phyloP scores from a whole-genome alignment of 2,113 vertebrate genomes.

The Sorex fumeus region DNA sequence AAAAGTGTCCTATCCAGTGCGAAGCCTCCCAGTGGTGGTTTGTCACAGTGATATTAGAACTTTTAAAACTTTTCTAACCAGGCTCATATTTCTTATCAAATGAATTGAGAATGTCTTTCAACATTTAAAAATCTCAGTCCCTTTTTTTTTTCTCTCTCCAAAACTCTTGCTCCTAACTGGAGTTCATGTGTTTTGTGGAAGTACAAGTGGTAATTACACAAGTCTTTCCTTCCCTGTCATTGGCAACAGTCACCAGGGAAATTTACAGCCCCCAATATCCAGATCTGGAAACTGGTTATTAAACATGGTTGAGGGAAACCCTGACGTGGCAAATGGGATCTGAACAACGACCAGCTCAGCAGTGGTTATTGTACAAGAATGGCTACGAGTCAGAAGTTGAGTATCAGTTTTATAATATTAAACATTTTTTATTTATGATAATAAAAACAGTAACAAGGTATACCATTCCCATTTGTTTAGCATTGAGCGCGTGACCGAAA shows the following conservation, averaged over 20 bases:
- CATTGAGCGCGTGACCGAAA: slow-evolving; percentile 8
- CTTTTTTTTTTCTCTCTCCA: slow-evolving; percentile 81
- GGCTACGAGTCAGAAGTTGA: slow-evolving; percentile 34
- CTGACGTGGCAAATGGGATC: slow-evolving; percentile 80
- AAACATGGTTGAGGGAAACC: slow-evolving; percentile 80
- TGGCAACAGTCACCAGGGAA: slow-evolving; percentile 86
- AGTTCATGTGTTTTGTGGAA: slow-evolving; percentile 87
- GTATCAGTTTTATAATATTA: neutral
- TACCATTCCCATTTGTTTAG: slow-evolving; percentile 39
- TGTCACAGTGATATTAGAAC: neutral
- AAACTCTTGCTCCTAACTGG: slow-evolving; percentile 83
- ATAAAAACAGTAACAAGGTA: neutral
- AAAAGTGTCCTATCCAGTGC: slow-evolving; percentile 48
- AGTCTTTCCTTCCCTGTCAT: slow-evolving; percentile 88
- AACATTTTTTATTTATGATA: slow-evolving; percentile 44
- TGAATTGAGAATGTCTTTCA: slow-evolving; percentile 74
- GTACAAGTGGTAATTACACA: slow-evolving; percentile 88
- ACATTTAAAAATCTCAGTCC: slow-evolving; percentile 79
- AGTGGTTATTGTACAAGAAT: neutral
- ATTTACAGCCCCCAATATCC: slow-evolving; percentile 88
- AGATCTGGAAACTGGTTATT: slow-evolving; percentile 85
- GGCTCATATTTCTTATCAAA: slow-evolving; percentile 71
- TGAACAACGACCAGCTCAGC: slow-evolving; percentile 75
- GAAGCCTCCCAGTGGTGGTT: neutral
- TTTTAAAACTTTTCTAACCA: slow-evolving; percentile 46